Base-by-base conservation (phyloP, 2,797 vertebrate genomes). In the Natrix natrix region DNA sequence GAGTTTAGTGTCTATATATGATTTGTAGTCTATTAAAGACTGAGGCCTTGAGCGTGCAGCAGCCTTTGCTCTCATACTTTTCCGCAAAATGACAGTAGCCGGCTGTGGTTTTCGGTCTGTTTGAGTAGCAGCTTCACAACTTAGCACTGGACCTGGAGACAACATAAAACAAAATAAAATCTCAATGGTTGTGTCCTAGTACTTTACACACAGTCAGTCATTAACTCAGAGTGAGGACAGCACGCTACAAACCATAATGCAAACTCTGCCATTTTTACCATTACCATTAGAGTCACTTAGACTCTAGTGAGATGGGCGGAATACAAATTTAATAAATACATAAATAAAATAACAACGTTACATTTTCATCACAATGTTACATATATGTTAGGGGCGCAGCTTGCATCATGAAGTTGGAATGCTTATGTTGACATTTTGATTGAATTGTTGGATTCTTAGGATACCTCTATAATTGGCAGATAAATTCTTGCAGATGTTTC, bases 21-120 rank as follows among this genome's bases (percentile, higher is more conserved):
- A 98, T 95, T 97, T 98, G 91, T 98, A 98, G 95, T 99, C 98
- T 93, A 98, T 96, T 96, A 99, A 96, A 92, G 98, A 98, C 8
- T 94, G 97, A 0, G 98, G 98, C 83, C 98, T 97, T 88, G 94
- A 86, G 55, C 97, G 97, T 2, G 94, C 91, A 4, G 94, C 91
- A 4, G 96, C 94, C 63, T 96, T 95, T 5, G 94, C 92, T 91
- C 92, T 95, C 69, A 92, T 66, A n/a, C 96, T 96, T 74, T 95
- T 96, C 60, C 94, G 78, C 89, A 98, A 86, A 0, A 96, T 97
- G 93, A 98, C 97, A 0, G 90, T 1, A 0, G 95, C 96, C 87
- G 95, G 56, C 7, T 96, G 94, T 2, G 95, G 94, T 63, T 97
- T 96, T 74, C 94, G 48, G 48, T 98, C 98, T 0, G 97, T 98